Evolutionary conservation across 2,797 vertebrate genomes (phyloP), one percentile per base, ranked within the genome.

Genomic region (Sardinella longiceps): DNA sequence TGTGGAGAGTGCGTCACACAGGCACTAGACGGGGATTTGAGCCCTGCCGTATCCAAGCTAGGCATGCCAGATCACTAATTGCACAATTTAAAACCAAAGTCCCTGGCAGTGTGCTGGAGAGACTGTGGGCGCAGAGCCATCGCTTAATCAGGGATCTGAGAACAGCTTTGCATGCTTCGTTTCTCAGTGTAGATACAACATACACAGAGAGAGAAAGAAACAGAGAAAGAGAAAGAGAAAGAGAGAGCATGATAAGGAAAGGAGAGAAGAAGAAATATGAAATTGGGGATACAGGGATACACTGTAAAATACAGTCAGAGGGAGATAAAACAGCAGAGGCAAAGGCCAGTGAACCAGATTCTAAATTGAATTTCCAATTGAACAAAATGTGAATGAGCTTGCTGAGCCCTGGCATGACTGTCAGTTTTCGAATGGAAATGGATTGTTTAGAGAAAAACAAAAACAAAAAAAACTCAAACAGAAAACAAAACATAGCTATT

Each of bases 41-140:
- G 91, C 86, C 88, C 82, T 87, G 90, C 90, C 88, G 92, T 90
- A 93, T 92, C 93, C 91, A 90, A 91, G 91, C 90, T 89, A 90
- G 90, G 91, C 92, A 88, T 90, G 93, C 92, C 93, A 94, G 93
- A 92, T 93, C 92, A 91, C 94, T 95, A 94, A 95, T 93, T 93
- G 93, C 90, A 91, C 93, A 92, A 93, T 94, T 94, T 93, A 92
- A 93, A 93, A 93, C 90, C 90, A 92, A 92, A 93, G 93, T 92
- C 92, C 90, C 93, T 93, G 93, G 94, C 93, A 92, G 92, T 92
- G 87, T 92, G 91, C 91, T 90, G 86, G 92, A 91, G 91, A 93
- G 92, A 93, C 84, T 85, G 91, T 91, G 91, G 91, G 92, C 92
- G 91, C 91, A 93, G 92, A 91, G 70, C 70, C 93, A 90, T 90